A percentile compares a stretch with the other conserved stretches of the same genome.
Conservation (phyloP, 2,797 vertebrate genomes). For the Pseudotriccus pelzelni region DNA sequence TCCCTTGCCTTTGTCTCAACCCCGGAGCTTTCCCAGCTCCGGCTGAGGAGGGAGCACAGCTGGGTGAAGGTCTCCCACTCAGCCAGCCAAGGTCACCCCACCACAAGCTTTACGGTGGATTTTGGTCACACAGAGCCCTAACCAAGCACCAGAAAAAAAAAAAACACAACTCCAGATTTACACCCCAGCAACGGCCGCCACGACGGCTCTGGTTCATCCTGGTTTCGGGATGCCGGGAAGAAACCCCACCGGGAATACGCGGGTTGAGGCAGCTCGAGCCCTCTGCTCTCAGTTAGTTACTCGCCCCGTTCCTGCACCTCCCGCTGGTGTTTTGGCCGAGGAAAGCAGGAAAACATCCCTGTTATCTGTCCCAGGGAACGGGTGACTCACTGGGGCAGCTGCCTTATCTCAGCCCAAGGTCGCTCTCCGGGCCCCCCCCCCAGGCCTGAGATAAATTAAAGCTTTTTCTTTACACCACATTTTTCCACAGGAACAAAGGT, state of each 20-base stretch:
- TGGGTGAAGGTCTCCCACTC: neutral
- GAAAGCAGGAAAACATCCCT: neutral
- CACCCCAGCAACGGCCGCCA: neutral
- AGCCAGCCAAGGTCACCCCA: neutral
- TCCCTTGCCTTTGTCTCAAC: neutral
- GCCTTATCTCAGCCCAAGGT: neutral
- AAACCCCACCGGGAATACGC: fast-evolving
- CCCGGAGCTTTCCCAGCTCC: neutral
- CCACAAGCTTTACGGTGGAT: fast-evolving
- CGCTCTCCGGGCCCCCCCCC: neutral
- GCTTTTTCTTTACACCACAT: neutral
- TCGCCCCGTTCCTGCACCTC: neutral
- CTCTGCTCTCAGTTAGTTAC: neutral
- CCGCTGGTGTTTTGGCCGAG: too few relatives aligned
- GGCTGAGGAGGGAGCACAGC: fast-evolving
- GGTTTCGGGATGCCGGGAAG: fast-evolving
- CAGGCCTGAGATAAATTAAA: neutral
- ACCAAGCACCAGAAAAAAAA: neutral
- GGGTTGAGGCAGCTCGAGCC: neutral
- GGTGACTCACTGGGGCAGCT: neutral
- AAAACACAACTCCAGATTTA: neutral
- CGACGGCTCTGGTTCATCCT: fast-evolving
- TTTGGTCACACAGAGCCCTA: neutral
- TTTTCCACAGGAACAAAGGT: fast-evolving
- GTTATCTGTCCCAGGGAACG: neutral